These are phyloP conservation scores for Trematocara unimaculatum DNA, from an alignment of 2,113 vertebrate species.

Conservation along the genomic window DNA sequence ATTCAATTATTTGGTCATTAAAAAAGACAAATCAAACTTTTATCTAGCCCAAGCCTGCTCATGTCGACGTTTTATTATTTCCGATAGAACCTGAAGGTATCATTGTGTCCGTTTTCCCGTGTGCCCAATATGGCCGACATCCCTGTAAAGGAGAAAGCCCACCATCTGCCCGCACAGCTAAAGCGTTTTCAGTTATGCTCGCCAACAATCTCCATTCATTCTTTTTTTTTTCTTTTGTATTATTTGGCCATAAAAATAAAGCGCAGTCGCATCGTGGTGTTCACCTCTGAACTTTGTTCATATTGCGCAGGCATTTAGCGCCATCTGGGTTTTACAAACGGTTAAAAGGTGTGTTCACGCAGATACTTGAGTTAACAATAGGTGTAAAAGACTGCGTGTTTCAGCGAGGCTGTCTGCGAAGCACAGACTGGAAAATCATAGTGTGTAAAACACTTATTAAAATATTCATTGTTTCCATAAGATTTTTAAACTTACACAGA, in stretches of 20 bases:
- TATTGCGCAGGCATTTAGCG: slow-evolving; percentile 12
- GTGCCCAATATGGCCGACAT: slow-evolving; percentile 63
- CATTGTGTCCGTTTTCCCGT: slow-evolving; percentile 37
- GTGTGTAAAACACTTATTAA: neutral
- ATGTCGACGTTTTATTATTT: fast-evolving
- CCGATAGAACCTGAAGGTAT: slow-evolving; percentile 1
- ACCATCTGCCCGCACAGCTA: neutral
- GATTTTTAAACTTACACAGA: neutral
- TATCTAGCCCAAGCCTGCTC: neutral
- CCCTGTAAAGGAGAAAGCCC: neutral
- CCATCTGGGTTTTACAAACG: slow-evolving; percentile 1
- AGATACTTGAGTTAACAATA: neutral
- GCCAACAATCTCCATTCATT: neutral
- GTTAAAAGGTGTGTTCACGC: neutral
- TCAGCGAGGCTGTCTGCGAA: neutral
- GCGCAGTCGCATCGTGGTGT: neutral
- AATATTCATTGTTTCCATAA: neutral
- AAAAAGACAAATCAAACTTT: neutral
- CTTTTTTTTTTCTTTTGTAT: too few species aligned
- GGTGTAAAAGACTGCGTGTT: neutral
- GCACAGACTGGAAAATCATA: neutral
- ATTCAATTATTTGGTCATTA: neutral
- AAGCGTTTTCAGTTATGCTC: neutral
- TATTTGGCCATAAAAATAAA: neutral
- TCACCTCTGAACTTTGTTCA: slow-evolving; percentile 22